Percentiles rank a stretch among this genome's conserved stretches.
Evolutionary conservation across 2,797 vertebrate genomes (phyloP).

Genomic region (Morus bassanus): DNA sequence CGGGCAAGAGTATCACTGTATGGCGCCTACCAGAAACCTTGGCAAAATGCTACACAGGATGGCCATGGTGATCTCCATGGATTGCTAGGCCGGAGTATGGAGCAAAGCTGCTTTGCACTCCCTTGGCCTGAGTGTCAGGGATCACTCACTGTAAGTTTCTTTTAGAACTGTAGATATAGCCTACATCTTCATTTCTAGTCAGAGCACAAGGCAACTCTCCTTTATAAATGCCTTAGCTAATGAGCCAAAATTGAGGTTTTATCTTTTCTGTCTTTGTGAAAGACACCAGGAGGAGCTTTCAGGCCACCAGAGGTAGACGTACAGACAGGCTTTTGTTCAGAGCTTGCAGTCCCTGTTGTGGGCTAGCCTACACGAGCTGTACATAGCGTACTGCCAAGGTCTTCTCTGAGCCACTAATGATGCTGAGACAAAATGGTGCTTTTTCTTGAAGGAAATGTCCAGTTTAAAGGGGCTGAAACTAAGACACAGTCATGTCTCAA

Average conservation of each 20-base stretch:
- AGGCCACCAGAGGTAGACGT: neutral
- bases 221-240: neutral
- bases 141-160: no score
- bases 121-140: no score
- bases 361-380: neutral
- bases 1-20: no score
- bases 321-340: neutral
- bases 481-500: neutral
- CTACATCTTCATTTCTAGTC: no score
- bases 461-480: neutral
- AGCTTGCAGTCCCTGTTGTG: neutral
- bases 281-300: neutral
- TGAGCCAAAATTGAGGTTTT: neutral
- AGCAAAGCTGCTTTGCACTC: no score
- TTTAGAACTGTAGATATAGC: no score
- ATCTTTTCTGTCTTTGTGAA: neutral
- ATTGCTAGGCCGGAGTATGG: no score
- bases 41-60: no score
- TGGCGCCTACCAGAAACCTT: no score
- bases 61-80: no score
- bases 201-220: neutral
- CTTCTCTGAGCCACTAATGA: neutral
- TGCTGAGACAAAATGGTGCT: neutral
- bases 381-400: neutral
- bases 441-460: neutral